Conservation (phyloP, 2,888 invertebrate species). For the Ormyrus pomaceus region DNA sequence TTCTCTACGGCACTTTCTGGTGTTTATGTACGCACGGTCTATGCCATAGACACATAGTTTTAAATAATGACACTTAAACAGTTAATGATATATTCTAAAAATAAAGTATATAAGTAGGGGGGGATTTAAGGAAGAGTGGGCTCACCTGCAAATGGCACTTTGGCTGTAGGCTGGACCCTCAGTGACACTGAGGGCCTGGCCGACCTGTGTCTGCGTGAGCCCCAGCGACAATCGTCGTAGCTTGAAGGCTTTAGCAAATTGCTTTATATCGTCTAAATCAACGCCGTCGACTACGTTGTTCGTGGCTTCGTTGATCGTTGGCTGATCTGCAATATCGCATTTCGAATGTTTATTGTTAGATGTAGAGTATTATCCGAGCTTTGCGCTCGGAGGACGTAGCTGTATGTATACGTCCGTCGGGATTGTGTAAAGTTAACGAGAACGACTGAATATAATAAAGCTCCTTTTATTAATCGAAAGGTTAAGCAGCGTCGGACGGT, state of each 20-base stretch:
- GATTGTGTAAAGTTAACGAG: neutral
- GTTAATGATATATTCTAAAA: slow-evolving; percentile 40
- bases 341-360: neutral
- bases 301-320: slow-evolving; percentile 94
- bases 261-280: slow-evolving; percentile 97
- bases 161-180: slow-evolving; percentile 99
- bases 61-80: slow-evolving; percentile 51
- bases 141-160: slow-evolving; percentile 99
- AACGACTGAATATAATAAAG: neutral
- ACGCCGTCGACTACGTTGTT: slow-evolving; percentile 97
- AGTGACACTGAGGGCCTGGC: slow-evolving; percentile 96
- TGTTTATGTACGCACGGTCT: neutral
- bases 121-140: neutral
- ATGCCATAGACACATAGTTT: slow-evolving; percentile 11
- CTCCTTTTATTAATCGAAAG: neutral
- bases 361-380: neutral
- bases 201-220: slow-evolving; percentile 97
- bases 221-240: slow-evolving; percentile 94
- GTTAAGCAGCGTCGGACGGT: neutral
- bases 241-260: slow-evolving; percentile 98
- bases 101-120: neutral
- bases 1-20: neutral
- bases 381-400: neutral
- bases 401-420: neutral
- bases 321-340: slow-evolving; percentile 81